A percentile compares a stretch with the other conserved stretches of the same genome.
Evolutionary conservation across 2,888 invertebrate genomes (phyloP).

Genomic region (Timandra comae): DNA sequence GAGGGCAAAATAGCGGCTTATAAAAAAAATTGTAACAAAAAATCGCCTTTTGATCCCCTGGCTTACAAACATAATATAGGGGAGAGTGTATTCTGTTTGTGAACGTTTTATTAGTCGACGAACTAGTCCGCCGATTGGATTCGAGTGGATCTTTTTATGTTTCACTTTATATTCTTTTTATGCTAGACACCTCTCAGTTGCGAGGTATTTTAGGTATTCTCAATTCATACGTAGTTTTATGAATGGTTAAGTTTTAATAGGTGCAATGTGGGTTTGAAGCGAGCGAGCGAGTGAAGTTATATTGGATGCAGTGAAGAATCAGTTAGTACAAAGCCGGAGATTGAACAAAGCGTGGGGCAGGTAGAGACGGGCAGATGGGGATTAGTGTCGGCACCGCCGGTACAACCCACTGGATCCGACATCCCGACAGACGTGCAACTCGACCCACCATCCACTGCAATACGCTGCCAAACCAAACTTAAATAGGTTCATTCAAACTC

Average conservation of each 20-base stretch:
- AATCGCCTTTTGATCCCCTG: constrained; percentile 69
- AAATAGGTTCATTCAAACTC: constrained; percentile 63
- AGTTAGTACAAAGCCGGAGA: constrained; percentile 30
- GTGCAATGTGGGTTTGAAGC: not conserved
- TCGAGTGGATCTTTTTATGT: constrained; percentile 19
- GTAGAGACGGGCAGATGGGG: constrained; percentile 65
- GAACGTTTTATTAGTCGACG: constrained; percentile 67
- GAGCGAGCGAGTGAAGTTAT: constrained; percentile 2
- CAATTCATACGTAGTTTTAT: not conserved
- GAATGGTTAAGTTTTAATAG: not conserved
- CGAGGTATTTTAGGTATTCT: too few relatives aligned
- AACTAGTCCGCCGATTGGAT: constrained; percentile 54
- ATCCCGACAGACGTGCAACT: constrained; percentile 32
- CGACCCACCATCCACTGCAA: constrained; percentile 24
- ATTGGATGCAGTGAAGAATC: constrained; percentile 44
- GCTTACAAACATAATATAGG: constrained; percentile 29
- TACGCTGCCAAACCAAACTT: constrained; percentile 44
- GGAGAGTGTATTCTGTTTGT: constrained; percentile 55
- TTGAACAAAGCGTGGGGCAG: constrained; percentile 64
- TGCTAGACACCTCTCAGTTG: too few relatives aligned
- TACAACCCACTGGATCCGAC: constrained; percentile 22
- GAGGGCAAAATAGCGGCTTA: constrained; percentile 71
- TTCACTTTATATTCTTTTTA: too few relatives aligned
- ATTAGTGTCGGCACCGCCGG: constrained; percentile 40
- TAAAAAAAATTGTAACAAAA: constrained; percentile 67